Base-by-base conservation (phyloP, 2,888 invertebrate genomes). In the Pemphredon lugubris region DNA sequence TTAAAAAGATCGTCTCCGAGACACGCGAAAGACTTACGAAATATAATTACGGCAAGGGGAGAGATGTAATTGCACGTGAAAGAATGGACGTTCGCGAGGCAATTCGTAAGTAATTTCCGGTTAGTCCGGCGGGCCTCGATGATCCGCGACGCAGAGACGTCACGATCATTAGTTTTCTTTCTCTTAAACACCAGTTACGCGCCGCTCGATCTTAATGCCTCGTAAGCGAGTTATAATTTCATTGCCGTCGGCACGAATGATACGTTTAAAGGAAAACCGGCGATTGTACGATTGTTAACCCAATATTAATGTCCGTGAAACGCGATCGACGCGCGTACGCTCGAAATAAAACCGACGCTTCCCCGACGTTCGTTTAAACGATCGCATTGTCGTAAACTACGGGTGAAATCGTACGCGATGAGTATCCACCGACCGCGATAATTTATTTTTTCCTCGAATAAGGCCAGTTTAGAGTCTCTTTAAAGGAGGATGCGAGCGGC, bases 61-160 rank as follows among this genome's bases (percentile, higher is more conserved):
- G 45, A 65, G 57, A 39, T 65, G 51, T 73, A 66, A 63, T 76
- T 34, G 34, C 48, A 53, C 26, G n/a, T 57, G 30, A 59, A 72
- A 68, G 76, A 68, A 75, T 58, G 57, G 68, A 75, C 72, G 68
- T 75, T 75, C 57, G 47, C 30, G 51, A 72, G 72, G 34, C 42
- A 60, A 59, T 65, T 54, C 57, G 67, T n/a, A 47, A 34, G 71
- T 50, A 60, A 75, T 75, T 75, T 76, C 75, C 76, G 72, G 68
- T 34, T 48, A 42, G 18, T 42, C 18, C 54, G 42, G 61, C 54
- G 42, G 61, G 58, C 50, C 16, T 57, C 45, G 61, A 44, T 37
- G 61, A 59, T 53, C 53, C 64, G 63, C 67, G 32, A 37, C 47
- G 55, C 61, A 26, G 61, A 23, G 42, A 50, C 51, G 23, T 58